A percentile compares a stretch with the other conserved stretches of the same genome.
phyloP scores from a whole-genome alignment of 2,113 vertebrate species.

The Engraulis encrasicolus region DNA sequence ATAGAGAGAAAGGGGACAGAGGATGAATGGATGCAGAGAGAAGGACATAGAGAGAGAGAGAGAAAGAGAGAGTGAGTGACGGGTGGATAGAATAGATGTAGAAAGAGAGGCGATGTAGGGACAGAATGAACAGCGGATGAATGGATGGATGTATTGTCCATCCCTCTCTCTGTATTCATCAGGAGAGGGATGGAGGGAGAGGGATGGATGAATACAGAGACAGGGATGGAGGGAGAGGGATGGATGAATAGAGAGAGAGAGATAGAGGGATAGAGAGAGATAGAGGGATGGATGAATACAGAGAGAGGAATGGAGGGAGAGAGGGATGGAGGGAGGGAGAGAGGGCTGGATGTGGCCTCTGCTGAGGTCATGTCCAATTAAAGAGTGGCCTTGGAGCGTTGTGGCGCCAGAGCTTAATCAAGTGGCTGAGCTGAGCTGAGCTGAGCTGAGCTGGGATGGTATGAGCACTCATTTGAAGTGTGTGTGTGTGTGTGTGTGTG shows the following conservation, averaged over 20 bases:
- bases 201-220: neutral
- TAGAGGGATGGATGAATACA: neutral
- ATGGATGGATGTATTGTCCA: too few relatives aligned
- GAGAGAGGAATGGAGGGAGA: neutral
- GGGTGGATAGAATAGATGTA: too few relatives aligned
- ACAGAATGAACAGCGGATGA: too few relatives aligned
- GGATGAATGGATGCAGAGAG: too few relatives aligned
- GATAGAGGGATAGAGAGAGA: neutral
- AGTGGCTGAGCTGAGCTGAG: too few relatives aligned
- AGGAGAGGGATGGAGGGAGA: too few relatives aligned
- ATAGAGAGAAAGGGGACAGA: neutral
- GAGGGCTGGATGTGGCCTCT: neutral
- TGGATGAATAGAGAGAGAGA: too few relatives aligned
- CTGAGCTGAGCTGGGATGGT: too few relatives aligned
- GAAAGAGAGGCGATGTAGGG: too few relatives aligned
- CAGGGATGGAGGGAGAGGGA: neutral
- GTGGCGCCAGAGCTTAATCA: constrained; percentile 30
- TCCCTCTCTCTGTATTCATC: too few relatives aligned
- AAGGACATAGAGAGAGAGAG: neutral
- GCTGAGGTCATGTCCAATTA: constrained; percentile 34
- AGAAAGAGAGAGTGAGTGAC: neutral
- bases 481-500: too few relatives aligned
- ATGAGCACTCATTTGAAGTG: constrained; percentile 34
- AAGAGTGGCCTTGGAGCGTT: constrained; percentile 18
- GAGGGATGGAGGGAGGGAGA: neutral